These are phyloP conservation scores for Alethe diademata DNA, from an alignment of 2,113 vertebrate genomes.

Conservation along the genomic window DNA sequence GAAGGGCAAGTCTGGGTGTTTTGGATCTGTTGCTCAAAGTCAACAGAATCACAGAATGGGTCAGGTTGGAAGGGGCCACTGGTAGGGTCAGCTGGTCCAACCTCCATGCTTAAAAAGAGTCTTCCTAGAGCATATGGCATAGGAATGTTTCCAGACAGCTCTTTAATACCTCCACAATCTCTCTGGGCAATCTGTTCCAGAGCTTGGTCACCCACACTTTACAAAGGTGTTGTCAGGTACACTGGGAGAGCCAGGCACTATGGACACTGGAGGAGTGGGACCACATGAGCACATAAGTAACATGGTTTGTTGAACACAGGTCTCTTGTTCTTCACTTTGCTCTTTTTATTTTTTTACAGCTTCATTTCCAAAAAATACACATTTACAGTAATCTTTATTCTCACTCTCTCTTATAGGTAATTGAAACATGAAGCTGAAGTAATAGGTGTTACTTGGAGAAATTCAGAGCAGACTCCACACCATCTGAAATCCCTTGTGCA, in stretches of 20 bases:
- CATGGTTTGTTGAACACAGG: background rate
- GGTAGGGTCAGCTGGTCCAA: background rate
- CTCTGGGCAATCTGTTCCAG: background rate
- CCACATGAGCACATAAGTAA: background rate
- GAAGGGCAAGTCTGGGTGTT: background rate
- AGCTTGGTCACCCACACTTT: background rate
- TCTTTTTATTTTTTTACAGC: background rate
- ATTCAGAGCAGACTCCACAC: background rate
- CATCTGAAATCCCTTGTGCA: background rate
- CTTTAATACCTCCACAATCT: background rate
- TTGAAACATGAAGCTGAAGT: background rate
- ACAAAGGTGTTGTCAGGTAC: background rate
- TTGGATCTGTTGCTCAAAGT: background rate
- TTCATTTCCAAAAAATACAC: background rate
- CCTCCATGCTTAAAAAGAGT: background rate
- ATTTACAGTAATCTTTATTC: background rate
- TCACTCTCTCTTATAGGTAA: background rate
- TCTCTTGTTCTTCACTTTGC: background rate
- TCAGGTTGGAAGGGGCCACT: background rate
- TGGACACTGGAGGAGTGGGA: accelerated
- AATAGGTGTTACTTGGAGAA: background rate
- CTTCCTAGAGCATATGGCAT: background rate
- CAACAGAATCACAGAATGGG: background rate
- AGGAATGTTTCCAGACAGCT: background rate
- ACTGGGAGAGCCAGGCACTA: background rate